Conservation (phyloP, 2,797 vertebrate species). For the Microctenopoma steveboyesi region DNA sequence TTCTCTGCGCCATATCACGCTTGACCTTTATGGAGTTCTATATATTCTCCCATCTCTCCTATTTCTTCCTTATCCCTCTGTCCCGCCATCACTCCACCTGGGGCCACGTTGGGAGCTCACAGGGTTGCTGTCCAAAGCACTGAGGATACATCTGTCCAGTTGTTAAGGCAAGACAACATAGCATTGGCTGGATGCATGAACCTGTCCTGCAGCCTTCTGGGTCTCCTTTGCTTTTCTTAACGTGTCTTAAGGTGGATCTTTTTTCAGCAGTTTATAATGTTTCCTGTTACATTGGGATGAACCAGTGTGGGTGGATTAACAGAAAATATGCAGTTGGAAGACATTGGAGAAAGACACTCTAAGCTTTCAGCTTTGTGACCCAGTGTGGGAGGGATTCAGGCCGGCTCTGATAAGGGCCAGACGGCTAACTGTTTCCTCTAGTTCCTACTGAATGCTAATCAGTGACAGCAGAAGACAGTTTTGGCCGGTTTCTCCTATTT, state of each 20-base stretch:
- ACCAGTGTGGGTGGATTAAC: conserved; percentile 74
- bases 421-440: conserved; percentile 66
- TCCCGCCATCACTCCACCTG: conserved; percentile 17
- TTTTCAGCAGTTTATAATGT: conserved; percentile 57
- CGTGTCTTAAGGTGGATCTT: conserved; percentile 45
- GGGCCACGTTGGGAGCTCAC: conserved; percentile 17
- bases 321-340: conserved; percentile 68
- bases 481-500: conserved; percentile 61
- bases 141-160: conserved; percentile 24
- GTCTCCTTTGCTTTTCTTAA: conserved; percentile 45
- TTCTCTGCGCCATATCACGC: not conserved
- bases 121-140: conserved; percentile 31
- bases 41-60: conserved; percentile 25
- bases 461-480: conserved; percentile 53
- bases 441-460: conserved; percentile 71
- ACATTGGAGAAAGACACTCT: conserved; percentile 51
- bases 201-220: conserved; percentile 49
- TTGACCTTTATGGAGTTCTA: conserved; percentile 41
- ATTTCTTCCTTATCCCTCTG: conserved; percentile 18
- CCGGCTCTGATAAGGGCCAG: conserved; percentile 70
- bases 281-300: conserved; percentile 64
- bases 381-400: conserved; percentile 75
- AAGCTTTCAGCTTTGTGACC: conserved; percentile 71
- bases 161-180: conserved; percentile 6
- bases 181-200: conserved; percentile 44